A percentile compares a stretch with the other conserved stretches of the same genome.
These are phyloP conservation scores for Mesorhabditis belari DNA, from an alignment of 2,888 invertebrate genomes.

Conservation along the genomic window DNA sequence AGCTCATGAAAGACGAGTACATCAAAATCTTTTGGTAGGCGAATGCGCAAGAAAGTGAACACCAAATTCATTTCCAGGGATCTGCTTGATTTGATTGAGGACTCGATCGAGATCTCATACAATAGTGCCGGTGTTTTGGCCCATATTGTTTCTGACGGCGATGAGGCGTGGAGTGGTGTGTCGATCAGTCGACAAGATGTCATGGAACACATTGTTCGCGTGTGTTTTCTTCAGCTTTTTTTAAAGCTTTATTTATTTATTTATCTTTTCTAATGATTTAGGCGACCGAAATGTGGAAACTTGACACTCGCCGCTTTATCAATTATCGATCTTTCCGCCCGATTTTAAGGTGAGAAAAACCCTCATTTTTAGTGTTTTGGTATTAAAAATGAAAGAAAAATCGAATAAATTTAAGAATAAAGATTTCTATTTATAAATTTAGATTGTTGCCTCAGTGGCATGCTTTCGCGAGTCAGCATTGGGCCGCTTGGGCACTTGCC, in stretches of 20 bases:
- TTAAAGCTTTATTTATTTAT: background rate
- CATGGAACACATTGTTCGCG: conserved; percentile 40
- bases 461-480: conserved; percentile 60
- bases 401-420: background rate
- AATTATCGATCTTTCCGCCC: conserved; percentile 94
- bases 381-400: conserved; percentile 3
- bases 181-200: conserved; percentile 26
- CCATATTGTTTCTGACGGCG: conserved; percentile 87
- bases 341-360: conserved; percentile 75
- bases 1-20: conserved; percentile 77
- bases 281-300: conserved; percentile 81
- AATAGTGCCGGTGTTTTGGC: conserved; percentile 70
- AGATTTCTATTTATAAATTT: background rate
- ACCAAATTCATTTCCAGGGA: conserved; percentile 59
- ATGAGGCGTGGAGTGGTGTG: conserved; percentile 67
- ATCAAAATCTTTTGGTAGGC: conserved; percentile 70
- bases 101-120: conserved; percentile 79
- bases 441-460: conserved; percentile 30
- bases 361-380: conserved; percentile 64
- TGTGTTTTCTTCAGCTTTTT: conserved; percentile 5
- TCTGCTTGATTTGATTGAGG: conserved; percentile 75
- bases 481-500: conserved; percentile 95
- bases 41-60: background rate
- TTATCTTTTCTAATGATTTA: conserved; percentile 62
- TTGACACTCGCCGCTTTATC: conserved; percentile 80